Evolutionary conservation across 1,140 invertebrate genomes (phyloP).

Genomic region (Belonocnema kinseyi): DNA sequence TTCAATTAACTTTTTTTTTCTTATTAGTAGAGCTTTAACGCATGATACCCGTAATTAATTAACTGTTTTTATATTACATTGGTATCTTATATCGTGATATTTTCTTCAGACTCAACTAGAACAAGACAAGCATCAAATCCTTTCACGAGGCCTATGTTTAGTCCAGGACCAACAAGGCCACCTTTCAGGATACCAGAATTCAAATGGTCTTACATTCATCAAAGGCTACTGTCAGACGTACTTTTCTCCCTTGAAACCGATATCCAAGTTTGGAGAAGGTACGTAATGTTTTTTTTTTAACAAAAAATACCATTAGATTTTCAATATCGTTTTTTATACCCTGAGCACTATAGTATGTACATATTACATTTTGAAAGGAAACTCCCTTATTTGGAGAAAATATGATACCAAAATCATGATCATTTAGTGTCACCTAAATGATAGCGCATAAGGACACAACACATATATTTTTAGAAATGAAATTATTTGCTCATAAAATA

Average conservation of each 20-base stretch:
- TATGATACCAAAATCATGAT: too few relatives aligned
- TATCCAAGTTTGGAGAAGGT: slow-evolving; percentile 94
- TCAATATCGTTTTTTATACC: too few relatives aligned
- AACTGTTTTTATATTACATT: background rate
- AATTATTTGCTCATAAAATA: too few relatives aligned
- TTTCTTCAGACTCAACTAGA: slow-evolving; percentile 73
- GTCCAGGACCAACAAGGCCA: slow-evolving; percentile 94
- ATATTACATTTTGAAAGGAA: too few relatives aligned
- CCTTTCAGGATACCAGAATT: slow-evolving; percentile 99
- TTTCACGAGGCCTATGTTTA: slow-evolving; percentile 90
- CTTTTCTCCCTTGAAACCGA: slow-evolving; percentile 98
- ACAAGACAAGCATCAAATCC: slow-evolving; percentile 77
- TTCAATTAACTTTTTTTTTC: too few relatives aligned
- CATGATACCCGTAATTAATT: too few relatives aligned
- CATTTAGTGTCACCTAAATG: background rate
- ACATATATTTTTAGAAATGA: too few relatives aligned
- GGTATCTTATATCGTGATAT: slow-evolving; percentile 33
- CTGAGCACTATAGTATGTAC: too few relatives aligned
- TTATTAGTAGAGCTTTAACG: too few relatives aligned
- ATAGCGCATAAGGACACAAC: too few relatives aligned
- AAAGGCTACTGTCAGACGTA: slow-evolving; percentile 96
- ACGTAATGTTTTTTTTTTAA: slow-evolving; percentile 34
- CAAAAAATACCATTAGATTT: too few relatives aligned
- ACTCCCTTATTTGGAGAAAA: too few relatives aligned
- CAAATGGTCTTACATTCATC: slow-evolving; percentile 99